phyloP scores from a whole-genome alignment of 2,113 vertebrate species.

The Furnarius figulus region DNA sequence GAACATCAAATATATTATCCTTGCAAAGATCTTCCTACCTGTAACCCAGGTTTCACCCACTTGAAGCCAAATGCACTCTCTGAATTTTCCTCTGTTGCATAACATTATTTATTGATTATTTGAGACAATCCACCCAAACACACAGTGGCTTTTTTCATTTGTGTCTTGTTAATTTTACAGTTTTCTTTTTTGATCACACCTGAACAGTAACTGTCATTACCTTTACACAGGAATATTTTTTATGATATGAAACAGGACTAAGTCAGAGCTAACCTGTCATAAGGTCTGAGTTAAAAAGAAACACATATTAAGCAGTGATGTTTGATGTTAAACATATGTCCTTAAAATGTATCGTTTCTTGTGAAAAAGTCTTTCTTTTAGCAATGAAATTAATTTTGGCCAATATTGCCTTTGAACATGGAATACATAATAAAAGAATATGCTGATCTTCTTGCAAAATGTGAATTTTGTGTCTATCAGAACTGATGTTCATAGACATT shows the following conservation, averaged over 20 bases:
- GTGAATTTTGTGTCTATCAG: neutral
- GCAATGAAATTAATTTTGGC: neutral
- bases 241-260: neutral
- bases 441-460: neutral
- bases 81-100: neutral
- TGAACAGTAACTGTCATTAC: neutral
- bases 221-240: neutral
- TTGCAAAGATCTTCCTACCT: neutral
- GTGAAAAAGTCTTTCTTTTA: neutral
- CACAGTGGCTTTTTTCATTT: neutral
- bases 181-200: neutral
- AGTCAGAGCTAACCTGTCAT: neutral
- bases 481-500: neutral
- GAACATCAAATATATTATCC: neutral
- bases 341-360: neutral
- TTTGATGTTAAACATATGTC: neutral
- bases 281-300: neutral
- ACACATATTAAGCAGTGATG: neutral
- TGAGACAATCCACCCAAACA: neutral
- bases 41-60: neutral
- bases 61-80: neutral
- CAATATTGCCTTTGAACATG: neutral
- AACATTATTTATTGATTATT: neutral
- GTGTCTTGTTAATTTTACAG: neutral
- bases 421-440: slow-evolving; percentile 1